Conservation (phyloP, 2,113 vertebrate species). For the Entosphenus tridentatus region DNA sequence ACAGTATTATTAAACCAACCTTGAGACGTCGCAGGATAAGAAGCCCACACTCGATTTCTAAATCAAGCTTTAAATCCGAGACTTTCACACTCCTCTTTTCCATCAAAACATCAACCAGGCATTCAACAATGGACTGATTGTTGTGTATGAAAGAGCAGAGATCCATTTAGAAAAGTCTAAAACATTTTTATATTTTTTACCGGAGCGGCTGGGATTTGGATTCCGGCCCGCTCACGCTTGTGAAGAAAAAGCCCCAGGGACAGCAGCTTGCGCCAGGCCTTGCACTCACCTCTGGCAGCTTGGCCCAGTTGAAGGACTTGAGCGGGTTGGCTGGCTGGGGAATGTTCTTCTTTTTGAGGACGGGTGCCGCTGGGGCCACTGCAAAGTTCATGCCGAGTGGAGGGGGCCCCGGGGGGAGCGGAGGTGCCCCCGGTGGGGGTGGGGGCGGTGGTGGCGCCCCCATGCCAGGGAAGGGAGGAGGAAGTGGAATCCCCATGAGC, state of each 20-base stretch:
- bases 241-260: too few species aligned
- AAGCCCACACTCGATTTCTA: background rate
- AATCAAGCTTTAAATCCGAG: background rate
- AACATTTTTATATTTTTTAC: too few species aligned
- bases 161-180: too few species aligned
- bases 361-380: slow-evolving; percentile 25
- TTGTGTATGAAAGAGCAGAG: too few species aligned
- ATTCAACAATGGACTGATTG: too few species aligned
- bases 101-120: too few species aligned
- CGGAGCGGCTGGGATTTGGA: too few species aligned
- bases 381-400: slow-evolving; percentile 37
- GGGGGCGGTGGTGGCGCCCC: slow-evolving; percentile 42
- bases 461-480: slow-evolving; percentile 18
- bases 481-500: slow-evolving; percentile 26
- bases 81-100: background rate
- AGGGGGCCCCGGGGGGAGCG: slow-evolving; percentile 63
- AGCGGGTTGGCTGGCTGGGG: slow-evolving; percentile 80
- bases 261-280: too few species aligned
- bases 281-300: slow-evolving; percentile 50
- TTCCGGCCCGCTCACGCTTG: too few species aligned
- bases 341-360: slow-evolving; percentile 47
- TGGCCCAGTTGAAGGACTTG: slow-evolving; percentile 97
- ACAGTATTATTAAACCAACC: too few species aligned
- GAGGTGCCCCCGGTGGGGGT: slow-evolving; percentile 42
- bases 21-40: background rate